These are phyloP conservation scores for Stichodactyla mertensii DNA, from an alignment of 64 coral and sea anemone species.

Conservation along the genomic window DNA sequence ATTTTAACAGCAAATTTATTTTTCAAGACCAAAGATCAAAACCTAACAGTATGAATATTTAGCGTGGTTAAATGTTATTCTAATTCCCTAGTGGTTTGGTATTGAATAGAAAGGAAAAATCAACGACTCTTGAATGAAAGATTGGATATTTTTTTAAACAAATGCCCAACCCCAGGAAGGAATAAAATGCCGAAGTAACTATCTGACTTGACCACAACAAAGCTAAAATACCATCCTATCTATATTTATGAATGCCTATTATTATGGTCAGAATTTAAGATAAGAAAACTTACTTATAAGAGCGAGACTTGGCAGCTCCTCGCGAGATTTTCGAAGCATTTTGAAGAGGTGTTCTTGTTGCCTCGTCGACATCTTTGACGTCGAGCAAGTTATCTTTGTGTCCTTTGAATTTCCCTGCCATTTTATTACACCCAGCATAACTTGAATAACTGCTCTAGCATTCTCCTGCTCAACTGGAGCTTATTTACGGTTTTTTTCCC, in stretches of 20 bases:
- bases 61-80: neutral
- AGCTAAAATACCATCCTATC: neutral
- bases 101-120: neutral
- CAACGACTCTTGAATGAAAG: neutral
- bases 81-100: neutral
- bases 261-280: neutral
- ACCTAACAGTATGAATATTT: neutral
- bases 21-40: neutral
- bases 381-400: neutral
- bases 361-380: neutral
- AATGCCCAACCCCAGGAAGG: neutral
- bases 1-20: neutral
- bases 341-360: neutral
- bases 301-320: conserved; percentile 48
- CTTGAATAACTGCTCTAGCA: neutral
- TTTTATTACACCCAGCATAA: neutral
- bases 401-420: neutral
- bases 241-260: neutral
- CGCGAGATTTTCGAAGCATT: conserved; percentile 37
- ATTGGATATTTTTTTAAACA: neutral
- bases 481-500: conserved; percentile 16
- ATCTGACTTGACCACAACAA: neutral
- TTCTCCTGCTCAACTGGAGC: neutral
- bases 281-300: conserved; percentile 49
- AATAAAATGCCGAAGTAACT: conserved; percentile 6